Evolutionary conservation across 1,140 invertebrate species (phyloP), one percentile per base, ranked within the genome.

Genomic region (Apolygus lucorum): DNA sequence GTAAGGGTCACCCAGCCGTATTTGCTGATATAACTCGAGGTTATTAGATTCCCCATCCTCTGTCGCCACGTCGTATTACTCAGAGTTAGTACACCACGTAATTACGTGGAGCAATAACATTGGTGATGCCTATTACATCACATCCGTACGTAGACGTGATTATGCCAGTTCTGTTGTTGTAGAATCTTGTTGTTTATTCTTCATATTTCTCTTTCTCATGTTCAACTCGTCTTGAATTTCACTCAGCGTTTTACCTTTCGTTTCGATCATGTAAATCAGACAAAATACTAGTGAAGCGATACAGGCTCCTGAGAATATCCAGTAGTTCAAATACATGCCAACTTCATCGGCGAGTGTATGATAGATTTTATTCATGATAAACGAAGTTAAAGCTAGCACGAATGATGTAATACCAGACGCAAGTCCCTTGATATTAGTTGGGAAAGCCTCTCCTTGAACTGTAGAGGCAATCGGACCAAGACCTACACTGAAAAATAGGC

Each of bases 221-320:
- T 74, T 74, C 17, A 80, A 63, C 22, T 76, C 74, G 1, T 72
- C 67, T 66, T 82, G 81, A 69, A 87, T 85, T 75, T 86, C 81
- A 74, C 86, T 84, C 52, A 92, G 83, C 0, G 87, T 86, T 76
- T 89, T 90, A 14, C 88, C 89, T 78, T 92, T 93, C 0, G 91
- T 94, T 79, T 94, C 91, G 0, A 90, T 90, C 22, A 92, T 80
- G 52, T 83, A 81, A 2, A 83, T 78, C 26, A 86, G 78, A 62
- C 87, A 83, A 74, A 87, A 91, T n/a, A 88, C 68, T 0, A 87
- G 75, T 4, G 87, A 83, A 1, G 86, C 54, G 0, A 86, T 73
- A 26, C 87, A 88, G 73, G 87, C 82, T 11, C 84, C 78, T 0
- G 87, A 81, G 77, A 95, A 95, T 13, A 87, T 82, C 78, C 95